Base-by-base conservation (phyloP, 2,888 invertebrate genomes). In the Mantis religiosa region DNA sequence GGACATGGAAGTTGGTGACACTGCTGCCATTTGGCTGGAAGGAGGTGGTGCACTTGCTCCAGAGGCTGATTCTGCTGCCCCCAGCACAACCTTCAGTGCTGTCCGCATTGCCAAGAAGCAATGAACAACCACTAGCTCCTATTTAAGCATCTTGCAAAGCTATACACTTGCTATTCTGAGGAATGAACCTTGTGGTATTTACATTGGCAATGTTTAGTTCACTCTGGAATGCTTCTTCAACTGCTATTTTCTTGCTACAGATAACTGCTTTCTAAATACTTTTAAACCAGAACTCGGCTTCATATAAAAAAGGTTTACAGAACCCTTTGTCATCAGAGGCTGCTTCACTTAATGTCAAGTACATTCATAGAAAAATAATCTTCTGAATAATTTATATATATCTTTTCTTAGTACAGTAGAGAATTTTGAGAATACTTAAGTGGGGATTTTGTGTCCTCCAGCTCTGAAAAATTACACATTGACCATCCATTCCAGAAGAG, bases 21-120 rank as follows among this genome's bases (percentile, higher is more conserved):
- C 89, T 83, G 90, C 89, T 9, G 91, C 91, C 81, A 89, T 91
- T 81, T 91, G 85, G 83, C 87, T 91, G 20, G 90, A 90, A 82
- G 81, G 85, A 1, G 91, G 90, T 8, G 91, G 91, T 2, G 85
- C 83, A 15, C 87, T 90, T 25, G 84, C 28, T 27, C 47, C 85
- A 30, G 90, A 90, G 41, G 86, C 54, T 25, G 90, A 87, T 3
- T 87, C 91, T 28, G 83, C 89, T 3, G 83, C 89, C 1, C 88
- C 89, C 30, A 86, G 87, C 30, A 89, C 90, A 14, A 93, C 93
- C 12, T 93, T 93, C 91, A 92, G 93, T 89, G 93, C 93, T 9
- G 92, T 92, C 87, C 92, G 93, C 88, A 92, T 93, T 87, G 93
- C 93, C 89, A 93, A 92, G 91, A 93, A 92, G 83, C 89, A 88